phyloP scores from a whole-genome alignment of 1,140 invertebrate genomes.

The Heliothis virescens region DNA sequence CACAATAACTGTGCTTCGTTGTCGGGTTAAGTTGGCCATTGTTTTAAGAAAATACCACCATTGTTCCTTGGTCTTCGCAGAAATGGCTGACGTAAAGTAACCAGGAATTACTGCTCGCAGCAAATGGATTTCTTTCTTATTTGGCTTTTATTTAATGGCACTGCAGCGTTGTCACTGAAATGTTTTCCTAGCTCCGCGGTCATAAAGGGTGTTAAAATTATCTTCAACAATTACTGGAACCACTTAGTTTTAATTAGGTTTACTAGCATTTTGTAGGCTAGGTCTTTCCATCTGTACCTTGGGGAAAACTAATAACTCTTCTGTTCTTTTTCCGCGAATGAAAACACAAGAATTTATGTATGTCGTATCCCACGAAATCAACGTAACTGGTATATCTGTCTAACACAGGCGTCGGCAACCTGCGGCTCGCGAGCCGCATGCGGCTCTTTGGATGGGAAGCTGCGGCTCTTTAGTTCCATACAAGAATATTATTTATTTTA shows the following conservation, averaged over 20 bases:
- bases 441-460: too few species aligned
- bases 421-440: too few species aligned
- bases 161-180: slow-evolving; percentile 16
- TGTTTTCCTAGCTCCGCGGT: background rate
- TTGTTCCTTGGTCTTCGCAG: slow-evolving; percentile 45
- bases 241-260: background rate
- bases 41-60: slow-evolving; percentile 49
- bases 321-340: too few species aligned
- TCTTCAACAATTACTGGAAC: background rate
- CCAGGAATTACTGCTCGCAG: slow-evolving; percentile 29
- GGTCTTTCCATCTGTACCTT: too few species aligned
- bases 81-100: slow-evolving; percentile 39
- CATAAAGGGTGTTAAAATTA: slow-evolving; percentile 1
- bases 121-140: slow-evolving; percentile 42
- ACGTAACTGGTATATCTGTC: background rate
- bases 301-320: too few species aligned
- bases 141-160: slow-evolving; percentile 39
- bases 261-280: too few species aligned
- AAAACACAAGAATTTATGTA: too few species aligned
- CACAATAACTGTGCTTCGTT: slow-evolving; percentile 36
- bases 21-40: slow-evolving; percentile 26
- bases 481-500: too few species aligned
- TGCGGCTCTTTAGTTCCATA: too few species aligned
- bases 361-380: background rate
- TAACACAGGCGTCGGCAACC: too few species aligned